Evolutionary conservation across 2,888 invertebrate genomes (phyloP).

Genomic region (Drosophila trichaetosa): DNA sequence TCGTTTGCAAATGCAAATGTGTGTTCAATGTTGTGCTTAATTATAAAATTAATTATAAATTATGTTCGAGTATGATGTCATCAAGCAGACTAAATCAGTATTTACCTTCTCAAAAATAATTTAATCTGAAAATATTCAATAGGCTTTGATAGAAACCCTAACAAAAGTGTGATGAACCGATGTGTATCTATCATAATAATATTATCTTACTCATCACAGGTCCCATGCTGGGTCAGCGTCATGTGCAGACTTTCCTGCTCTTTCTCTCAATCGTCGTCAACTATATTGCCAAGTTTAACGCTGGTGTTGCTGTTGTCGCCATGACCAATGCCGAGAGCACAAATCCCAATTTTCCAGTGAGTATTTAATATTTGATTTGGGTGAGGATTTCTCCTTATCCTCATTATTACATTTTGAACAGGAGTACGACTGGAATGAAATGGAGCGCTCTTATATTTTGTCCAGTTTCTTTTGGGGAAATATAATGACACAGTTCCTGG

Average conservation of each 20-base stretch:
- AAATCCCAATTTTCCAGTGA: conserved; percentile 86
- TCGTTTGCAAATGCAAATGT: background rate
- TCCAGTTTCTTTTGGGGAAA: conserved; percentile 94
- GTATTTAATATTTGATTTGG: conserved; percentile 34
- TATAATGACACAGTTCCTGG: conserved; percentile 87
- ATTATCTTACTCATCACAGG: conserved; percentile 72
- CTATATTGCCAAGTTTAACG: conserved; percentile 88
- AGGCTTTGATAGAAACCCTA: background rate
- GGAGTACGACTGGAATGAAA: conserved; percentile 85
- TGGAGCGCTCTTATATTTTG: conserved; percentile 87
- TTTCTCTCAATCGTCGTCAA: conserved; percentile 87
- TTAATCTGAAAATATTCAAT: background rate
- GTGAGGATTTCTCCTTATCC: background rate
- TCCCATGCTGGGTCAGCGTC: conserved; percentile 87
- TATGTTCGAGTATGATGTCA: background rate
- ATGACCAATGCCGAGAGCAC: conserved; percentile 87
- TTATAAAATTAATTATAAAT: too few species aligned
- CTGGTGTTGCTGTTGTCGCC: conserved; percentile 90
- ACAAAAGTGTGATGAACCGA: background rate
- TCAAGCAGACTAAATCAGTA: background rate
- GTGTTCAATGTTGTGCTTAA: background rate
- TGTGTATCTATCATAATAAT: background rate
- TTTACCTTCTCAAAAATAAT: background rate
- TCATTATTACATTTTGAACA: conserved; percentile 22
- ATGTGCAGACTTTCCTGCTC: conserved; percentile 87